Percentiles rank a stretch among this genome's conserved stretches.
phyloP scores from a whole-genome alignment of 2,888 invertebrate genomes.

The Imbricaverruca yamaguchii region DNA sequence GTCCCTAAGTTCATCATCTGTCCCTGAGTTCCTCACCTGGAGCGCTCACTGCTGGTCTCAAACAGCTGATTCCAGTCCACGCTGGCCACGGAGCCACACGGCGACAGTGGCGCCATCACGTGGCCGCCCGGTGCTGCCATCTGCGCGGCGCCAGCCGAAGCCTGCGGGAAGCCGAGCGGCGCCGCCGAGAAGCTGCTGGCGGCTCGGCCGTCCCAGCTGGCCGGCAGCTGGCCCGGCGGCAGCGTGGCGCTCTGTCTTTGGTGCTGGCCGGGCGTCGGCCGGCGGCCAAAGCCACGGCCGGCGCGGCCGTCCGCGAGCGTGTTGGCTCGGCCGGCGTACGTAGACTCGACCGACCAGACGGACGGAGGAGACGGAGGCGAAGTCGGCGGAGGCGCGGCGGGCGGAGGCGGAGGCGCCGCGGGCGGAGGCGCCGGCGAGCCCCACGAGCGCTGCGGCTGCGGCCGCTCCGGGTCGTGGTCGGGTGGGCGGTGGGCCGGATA shows the following conservation, averaged over 20 bases:
- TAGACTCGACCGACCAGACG: too few relatives aligned
- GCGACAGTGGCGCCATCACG: constrained; percentile 7
- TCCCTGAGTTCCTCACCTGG: background rate
- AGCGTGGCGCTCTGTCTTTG: background rate
- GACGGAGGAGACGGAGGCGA: too few relatives aligned
- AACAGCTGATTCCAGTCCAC: constrained; percentile 14
- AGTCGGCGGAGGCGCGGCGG: too few relatives aligned
- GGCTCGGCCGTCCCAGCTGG: background rate
- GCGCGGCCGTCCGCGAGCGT: background rate
- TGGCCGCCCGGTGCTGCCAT: background rate
- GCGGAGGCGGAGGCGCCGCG: too few relatives aligned
- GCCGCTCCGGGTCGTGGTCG: too few relatives aligned
- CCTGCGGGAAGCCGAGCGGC: background rate
- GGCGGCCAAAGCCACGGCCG: background rate
- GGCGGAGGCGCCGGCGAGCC: too few relatives aligned
- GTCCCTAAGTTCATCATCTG: background rate
- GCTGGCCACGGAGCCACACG: background rate
- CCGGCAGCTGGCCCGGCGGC: background rate
- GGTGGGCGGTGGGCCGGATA: too few relatives aligned
- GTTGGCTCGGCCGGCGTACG: background rate
- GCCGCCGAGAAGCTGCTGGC: background rate
- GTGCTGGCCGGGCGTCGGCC: background rate
- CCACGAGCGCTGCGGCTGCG: too few relatives aligned
- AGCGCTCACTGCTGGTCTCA: background rate
- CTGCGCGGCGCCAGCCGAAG: background rate